Conservation (phyloP, 2,797 vertebrate species). For the Spinibarbus caldwelli region DNA sequence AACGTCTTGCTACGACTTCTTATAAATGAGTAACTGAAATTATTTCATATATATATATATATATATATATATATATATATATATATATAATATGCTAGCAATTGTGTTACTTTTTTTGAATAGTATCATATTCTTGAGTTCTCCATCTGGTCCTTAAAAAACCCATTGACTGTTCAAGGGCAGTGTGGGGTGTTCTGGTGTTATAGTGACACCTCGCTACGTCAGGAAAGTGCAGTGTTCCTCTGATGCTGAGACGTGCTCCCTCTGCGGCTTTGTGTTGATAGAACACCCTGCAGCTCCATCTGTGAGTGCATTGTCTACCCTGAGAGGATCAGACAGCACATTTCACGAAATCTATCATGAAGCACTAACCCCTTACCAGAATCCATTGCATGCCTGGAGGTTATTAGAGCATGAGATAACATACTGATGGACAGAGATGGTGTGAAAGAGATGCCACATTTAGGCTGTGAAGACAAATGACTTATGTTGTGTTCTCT, state of each 20-base stretch:
- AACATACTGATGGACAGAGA: conserved; percentile 1
- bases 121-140: neutral
- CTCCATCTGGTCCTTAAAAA: neutral
- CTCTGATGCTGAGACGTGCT: conserved; percentile 21
- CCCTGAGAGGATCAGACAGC: conserved; percentile 51
- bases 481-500: neutral
- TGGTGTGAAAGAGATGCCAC: neutral
- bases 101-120: neutral
- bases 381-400: conserved; percentile 8
- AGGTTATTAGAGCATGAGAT: conserved; percentile 5
- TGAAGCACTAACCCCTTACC: conserved; percentile 22
- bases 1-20: too few relatives aligned
- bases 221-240: conserved; percentile 11
- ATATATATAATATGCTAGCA: too few relatives aligned
- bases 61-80: too few relatives aligned
- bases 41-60: too few relatives aligned
- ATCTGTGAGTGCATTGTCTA: conserved; percentile 9
- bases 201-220: conserved; percentile 8
- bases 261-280: neutral
- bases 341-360: conserved; percentile 45
- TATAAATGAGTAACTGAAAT: too few relatives aligned
- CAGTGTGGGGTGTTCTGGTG: conserved; percentile 4
- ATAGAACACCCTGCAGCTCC: conserved; percentile 32
- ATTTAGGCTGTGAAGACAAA: neutral
- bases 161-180: neutral